phyloP scores from a whole-genome alignment of 2,113 vertebrate genomes.

The Forbesichthys agassizii region DNA sequence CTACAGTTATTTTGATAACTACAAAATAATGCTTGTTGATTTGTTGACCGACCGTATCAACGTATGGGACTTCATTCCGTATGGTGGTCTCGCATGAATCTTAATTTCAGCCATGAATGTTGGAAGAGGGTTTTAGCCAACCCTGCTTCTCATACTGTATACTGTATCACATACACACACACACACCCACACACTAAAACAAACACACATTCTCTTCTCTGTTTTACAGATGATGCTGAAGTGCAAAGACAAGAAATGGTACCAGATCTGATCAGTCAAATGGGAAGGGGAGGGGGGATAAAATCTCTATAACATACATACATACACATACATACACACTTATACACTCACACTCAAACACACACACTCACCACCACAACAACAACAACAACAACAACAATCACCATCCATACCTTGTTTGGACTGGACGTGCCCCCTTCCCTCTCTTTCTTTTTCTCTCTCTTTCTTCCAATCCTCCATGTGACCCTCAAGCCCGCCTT shows the following conservation, averaged over 20 bases:
- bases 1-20: too few species aligned
- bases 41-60: too few species aligned
- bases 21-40: too few species aligned
- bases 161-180: background rate
- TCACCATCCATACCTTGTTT: constrained; percentile 72
- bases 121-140: too few species aligned
- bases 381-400: constrained; percentile 38
- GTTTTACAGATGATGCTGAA: constrained; percentile 95
- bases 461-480: constrained; percentile 37
- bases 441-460: constrained; percentile 11
- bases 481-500: constrained; percentile 55
- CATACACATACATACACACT: too few species aligned
- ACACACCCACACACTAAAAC: background rate
- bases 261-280: constrained; percentile 90
- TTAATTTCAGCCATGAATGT: too few species aligned
- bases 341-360: too few species aligned
- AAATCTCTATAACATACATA: constrained; percentile 25
- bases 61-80: too few species aligned
- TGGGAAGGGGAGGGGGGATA: constrained; percentile 25
- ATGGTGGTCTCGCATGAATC: too few species aligned
- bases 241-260: constrained; percentile 99
- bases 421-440: constrained; percentile 64
- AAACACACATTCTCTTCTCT: constrained; percentile 9
- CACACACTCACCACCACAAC: too few species aligned
- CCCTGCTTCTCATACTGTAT: background rate